Base-by-base conservation (phyloP, 1,140 invertebrate genomes). In the Babylonia areolata region DNA sequence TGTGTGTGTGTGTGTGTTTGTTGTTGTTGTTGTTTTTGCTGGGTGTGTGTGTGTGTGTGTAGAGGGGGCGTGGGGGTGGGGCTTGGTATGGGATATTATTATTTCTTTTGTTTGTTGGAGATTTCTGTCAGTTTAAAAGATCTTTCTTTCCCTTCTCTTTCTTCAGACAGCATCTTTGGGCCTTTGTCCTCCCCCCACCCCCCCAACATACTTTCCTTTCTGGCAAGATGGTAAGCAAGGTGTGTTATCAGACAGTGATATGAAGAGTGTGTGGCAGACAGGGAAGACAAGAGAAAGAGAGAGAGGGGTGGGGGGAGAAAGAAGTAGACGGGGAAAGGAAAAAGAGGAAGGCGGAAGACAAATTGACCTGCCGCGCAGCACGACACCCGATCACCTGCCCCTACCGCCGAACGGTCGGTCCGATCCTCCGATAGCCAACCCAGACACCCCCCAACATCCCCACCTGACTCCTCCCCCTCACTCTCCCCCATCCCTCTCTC, bases 1-100 rank as follows among this genome's bases (percentile, higher is more conserved):
- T 80, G 78, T 51, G 78, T 80, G 39, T 46, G 78, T 46, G 78
- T 80, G 78, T 51, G 42, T 46, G 40, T 80, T 20, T 80, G 42
- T 80, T 20, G n/a, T n/a, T n/a, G n/a, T n/a, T n/a, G n/a, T n/a
- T n/a, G n/a, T n/a, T n/a, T n/a, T n/a, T n/a, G n/a, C n/a, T n/a
- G n/a, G n/a, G n/a, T n/a, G n/a, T n/a, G n/a, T 80, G 40, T 42
- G 42, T 42, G 78, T 31, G 42, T 42, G 46, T 46, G 42, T 46
- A 6, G 42, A 15, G 42, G 42, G 42, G 42, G 42, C 15, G 42
- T 46, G 42, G 42, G 9, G 2, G 46, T 9, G 46, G 46, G 46
- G 46, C 9, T 9, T 9, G 46, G 46, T 9, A 17, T 9, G 46
- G 46, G 46, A 17, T 51, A 51, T 51, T 51, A 0, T 17, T 51